Evolutionary conservation across 2,888 invertebrate species (phyloP), one percentile per base, ranked within the genome.

Genomic region (Plagodis pulveraria): DNA sequence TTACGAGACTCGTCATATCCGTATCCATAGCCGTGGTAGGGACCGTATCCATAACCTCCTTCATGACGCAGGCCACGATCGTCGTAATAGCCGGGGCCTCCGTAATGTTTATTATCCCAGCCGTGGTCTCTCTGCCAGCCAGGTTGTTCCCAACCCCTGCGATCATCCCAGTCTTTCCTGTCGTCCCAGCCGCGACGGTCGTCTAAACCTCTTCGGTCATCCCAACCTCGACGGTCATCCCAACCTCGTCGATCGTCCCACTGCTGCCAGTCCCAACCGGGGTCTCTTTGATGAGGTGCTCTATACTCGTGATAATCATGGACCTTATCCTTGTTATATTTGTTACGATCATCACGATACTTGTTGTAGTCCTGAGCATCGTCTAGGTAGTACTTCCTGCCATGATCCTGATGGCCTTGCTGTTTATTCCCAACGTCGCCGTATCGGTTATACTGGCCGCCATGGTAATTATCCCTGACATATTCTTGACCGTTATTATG

Each of bases 381-480:
- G 58, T 93, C 90, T 58, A 93, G 77, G 66, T 93, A 86, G 65
- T 91, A 88, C 52, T 93, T 92, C 63, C 89, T 89, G 6, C 86
- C 91, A 58, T 93, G 85, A 63, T 91, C 89, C 63, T 85, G 87
- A 67, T 86, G 84, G 8, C 81, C 85, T n/a, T 75, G 72, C 46
- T 88, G 84, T 61, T 89, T 91, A 32, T 84, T 78, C 6, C 91
- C 91, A 33, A 81, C 76, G 53, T 93, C 91, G 7, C 87, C 90
- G 38, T 87, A 73, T 44, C 83, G 82, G 50, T 87, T 87, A 62
- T 91, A 87, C 0, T 84, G 89, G 4, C 90, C 89, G 1, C 81
- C 85, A 5, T 83, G 83, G 58, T 86, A 82, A 62, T 92, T 87
- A 56, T 93, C 89, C 51, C 81, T 76, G 32, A 84, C 64, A 65